These are phyloP conservation scores for Oophaga sylvatica DNA, from an alignment of 2,797 vertebrate species.

Conservation along the genomic window DNA sequence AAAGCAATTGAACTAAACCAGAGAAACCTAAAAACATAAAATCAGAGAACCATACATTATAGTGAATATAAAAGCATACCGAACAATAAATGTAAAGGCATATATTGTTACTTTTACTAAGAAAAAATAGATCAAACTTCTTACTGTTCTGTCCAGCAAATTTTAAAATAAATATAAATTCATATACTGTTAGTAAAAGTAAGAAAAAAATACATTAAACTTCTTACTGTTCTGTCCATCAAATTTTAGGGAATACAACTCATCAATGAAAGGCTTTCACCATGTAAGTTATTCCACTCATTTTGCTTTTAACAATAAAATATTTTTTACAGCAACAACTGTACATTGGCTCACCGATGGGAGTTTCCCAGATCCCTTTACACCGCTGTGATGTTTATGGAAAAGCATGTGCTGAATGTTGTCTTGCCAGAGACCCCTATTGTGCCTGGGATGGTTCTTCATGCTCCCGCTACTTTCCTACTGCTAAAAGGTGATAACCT, in stretches of 20 bases:
- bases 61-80: neutral
- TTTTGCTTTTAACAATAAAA: slow-evolving; percentile 42
- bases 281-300: neutral
- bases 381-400: slow-evolving; percentile 96
- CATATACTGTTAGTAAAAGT: too few species aligned
- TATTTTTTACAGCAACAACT: slow-evolving; percentile 88
- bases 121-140: neutral
- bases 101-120: neutral
- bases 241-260: neutral
- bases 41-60: neutral
- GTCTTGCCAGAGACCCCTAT: slow-evolving; percentile 95
- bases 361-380: slow-evolving; percentile 92
- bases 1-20: neutral
- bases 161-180: neutral
- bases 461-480: slow-evolving; percentile 97
- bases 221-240: neutral
- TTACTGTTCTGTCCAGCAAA: neutral
- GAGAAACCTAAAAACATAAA: too few species aligned
- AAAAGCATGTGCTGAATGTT: slow-evolving; percentile 96
- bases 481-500: slow-evolving; percentile 89
- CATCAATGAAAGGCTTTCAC: neutral
- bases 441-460: slow-evolving; percentile 97
- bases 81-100: too few species aligned
- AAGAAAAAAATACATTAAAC: neutral
- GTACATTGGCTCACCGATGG: slow-evolving; percentile 89